Base-by-base conservation (phyloP, 2,113 vertebrate genomes). In the Gorsachius goisagi region DNA sequence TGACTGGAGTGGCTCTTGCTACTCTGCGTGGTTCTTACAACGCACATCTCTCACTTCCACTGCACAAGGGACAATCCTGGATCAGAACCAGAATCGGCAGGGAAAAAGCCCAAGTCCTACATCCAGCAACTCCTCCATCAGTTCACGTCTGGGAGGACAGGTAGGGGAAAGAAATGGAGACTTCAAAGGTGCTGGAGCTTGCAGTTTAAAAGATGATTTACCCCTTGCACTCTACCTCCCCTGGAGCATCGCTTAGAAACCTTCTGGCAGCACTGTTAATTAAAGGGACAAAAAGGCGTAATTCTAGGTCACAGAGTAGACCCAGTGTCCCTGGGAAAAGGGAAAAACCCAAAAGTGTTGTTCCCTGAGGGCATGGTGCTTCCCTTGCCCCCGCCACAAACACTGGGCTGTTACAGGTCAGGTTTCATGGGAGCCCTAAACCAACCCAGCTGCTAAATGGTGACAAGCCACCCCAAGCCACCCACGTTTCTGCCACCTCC, bases 221-320 rank as follows among this genome's bases (percentile, higher is more conserved):
- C 18, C 14, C 35, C 33, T 28, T 5, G 24, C 11, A 11, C 6
- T 33, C 62, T 37, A 58, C 14, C 45, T 52, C 60, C 44, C 4
- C 5, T 1, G 20, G 5, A 74, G 30, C 0, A 0, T 9, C 5
- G 0, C n/a, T 85, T 21, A 35, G 71, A 96, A 78, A 66, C 27
- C n/a, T 85, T 24, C 35, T 15, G 58, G 60, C 39, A 75, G 45
- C 18, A 17, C 66, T 33, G 32, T 4, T 72, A 35, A 71, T 35
- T 27, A 45, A n/a, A 72, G 44, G 44, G 67, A 17, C 17, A 45
- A 90, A 28, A 22, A 44, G 55, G 35, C 86, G 6, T 39, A 53
- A 86, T n/a, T 86, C 16, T 72, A 59, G 87, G 67, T 37, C 85
- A 60, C 5, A 2, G 28, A 47, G 56, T 3, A 45, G 56, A 45